phyloP scores from a whole-genome alignment of 2,797 vertebrate species.

The Calcarius lapponicus region DNA sequence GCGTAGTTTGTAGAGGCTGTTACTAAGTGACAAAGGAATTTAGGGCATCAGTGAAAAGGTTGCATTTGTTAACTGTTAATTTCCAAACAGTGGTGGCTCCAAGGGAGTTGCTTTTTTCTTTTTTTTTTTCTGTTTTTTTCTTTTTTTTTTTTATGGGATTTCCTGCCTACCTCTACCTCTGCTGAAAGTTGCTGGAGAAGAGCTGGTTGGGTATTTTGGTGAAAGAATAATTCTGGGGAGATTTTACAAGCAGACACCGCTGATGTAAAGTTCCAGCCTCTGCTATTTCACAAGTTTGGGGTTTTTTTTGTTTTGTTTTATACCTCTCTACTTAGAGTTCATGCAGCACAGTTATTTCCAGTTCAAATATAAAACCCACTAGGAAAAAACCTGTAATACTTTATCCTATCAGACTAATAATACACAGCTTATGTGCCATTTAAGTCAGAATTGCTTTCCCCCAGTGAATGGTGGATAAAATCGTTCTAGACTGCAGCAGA shows the following conservation, averaged over 20 bases:
- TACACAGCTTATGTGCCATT: background rate
- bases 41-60: background rate
- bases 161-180: background rate
- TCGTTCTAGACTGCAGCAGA: slow-evolving; percentile 27
- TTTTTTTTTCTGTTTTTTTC: too few species aligned
- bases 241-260: background rate
- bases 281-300: background rate
- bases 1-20: background rate
- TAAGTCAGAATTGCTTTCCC: slow-evolving; percentile 23
- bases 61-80: background rate
- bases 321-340: background rate
- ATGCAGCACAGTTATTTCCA: background rate
- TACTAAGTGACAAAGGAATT: slow-evolving; percentile 43
- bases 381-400: background rate
- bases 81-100: background rate
- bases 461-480: slow-evolving; percentile 13
- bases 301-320: background rate
- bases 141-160: background rate
- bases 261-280: background rate
- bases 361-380: background rate
- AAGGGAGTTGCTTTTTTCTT: background rate
- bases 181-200: background rate
- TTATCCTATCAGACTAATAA: slow-evolving; percentile 22
- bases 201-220: background rate
- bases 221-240: background rate